These are phyloP conservation scores for Nautilus pompilius DNA, from an alignment of 1,140 invertebrate genomes.

Conservation along the genomic window DNA sequence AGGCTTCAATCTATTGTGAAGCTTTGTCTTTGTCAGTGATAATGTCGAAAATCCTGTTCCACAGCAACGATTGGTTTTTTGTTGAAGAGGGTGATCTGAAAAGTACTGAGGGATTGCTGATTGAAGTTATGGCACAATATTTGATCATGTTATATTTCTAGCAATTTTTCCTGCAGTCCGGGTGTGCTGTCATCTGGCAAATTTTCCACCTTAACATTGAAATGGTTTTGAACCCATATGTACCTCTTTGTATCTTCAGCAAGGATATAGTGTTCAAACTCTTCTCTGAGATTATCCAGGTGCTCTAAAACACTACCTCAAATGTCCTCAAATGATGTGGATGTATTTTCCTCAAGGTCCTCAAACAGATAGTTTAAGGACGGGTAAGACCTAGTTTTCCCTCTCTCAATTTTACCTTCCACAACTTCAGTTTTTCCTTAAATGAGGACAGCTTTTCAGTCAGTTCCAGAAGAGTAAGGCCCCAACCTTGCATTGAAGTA, in stretches of 20 bases:
- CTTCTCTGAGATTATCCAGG: neutral
- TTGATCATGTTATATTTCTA: neutral
- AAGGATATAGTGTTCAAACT: no score
- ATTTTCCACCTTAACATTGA: no score
- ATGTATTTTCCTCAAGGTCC: no score
- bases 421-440: no score
- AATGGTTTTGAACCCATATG: no score
- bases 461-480: neutral
- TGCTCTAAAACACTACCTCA: neutral
- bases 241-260: no score
- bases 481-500: neutral
- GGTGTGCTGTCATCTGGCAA: neutral
- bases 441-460: neutral
- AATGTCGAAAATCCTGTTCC: neutral
- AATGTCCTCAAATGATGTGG: neutral
- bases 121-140: neutral
- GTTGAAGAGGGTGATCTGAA: neutral
- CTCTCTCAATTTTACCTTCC: no score
- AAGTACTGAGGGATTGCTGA: neutral
- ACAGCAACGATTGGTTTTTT: no score
- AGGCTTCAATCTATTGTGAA: neutral
- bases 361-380: no score
- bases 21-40: neutral
- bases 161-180: neutral
- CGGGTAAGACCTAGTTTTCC: no score